Conservation (phyloP, 1,140 invertebrate genomes). For the Coelopa frigida region DNA sequence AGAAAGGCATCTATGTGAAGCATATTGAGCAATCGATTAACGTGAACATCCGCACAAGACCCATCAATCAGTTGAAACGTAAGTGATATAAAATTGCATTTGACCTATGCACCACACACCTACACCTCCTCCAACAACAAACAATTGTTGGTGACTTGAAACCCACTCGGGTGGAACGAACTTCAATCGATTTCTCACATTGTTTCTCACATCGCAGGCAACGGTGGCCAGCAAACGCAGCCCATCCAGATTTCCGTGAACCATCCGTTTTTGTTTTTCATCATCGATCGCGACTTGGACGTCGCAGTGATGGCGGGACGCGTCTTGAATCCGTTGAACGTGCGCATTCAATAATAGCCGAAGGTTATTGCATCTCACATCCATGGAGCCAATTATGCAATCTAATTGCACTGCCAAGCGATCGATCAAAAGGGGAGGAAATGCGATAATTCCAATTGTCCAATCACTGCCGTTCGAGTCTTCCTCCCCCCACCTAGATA, state of each 20-base stretch:
- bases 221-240: conserved; percentile 42
- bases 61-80: conserved; percentile 50
- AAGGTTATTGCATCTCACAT: too few species aligned
- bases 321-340: conserved; percentile 71
- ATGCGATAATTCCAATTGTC: too few species aligned
- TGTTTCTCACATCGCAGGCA: conserved; percentile 24
- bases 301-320: conserved; percentile 71
- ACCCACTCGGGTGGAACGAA: not conserved
- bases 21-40: conserved; percentile 76
- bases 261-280: conserved; percentile 74
- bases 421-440: too few species aligned
- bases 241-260: conserved; percentile 64
- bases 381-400: too few species aligned
- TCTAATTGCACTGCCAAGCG: too few species aligned
- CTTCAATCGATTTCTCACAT: not conserved
- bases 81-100: conserved; percentile 43
- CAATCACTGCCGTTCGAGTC: too few species aligned
- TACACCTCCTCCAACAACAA: too few species aligned
- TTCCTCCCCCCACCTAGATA: too few species aligned
- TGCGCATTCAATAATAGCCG: conserved; percentile 60
- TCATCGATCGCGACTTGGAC: conserved; percentile 68
- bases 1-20: conserved; percentile 64
- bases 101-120: too few species aligned
- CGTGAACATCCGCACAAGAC: conserved; percentile 65
- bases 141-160: too few species aligned